Base-by-base conservation (phyloP, 2,113 vertebrate species). In the Rutilus rutilus region DNA sequence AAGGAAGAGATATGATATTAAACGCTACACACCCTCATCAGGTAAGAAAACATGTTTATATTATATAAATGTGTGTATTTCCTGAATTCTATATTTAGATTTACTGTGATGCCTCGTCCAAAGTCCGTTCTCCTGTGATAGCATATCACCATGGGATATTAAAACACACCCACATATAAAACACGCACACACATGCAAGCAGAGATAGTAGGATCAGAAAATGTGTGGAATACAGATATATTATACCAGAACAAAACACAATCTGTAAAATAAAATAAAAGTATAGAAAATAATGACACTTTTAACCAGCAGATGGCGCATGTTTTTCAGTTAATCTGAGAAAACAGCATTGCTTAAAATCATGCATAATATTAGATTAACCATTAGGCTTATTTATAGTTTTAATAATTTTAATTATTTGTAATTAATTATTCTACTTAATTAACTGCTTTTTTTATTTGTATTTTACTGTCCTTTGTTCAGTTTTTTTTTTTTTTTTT, bases 271-370 rank as follows among this genome's bases (percentile, higher is more conserved):
- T 33, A 33, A 77, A 52, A 21, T 23, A 1, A 30, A 1, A 39
- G 42, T 23, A 59, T 36, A 1, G 23, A 12, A n/a, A 23, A 1
- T 78, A 50, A 60, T 62, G 42, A 4, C 11, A 80, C 6, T 27
- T 47, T 80, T 60, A 14, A 62, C 36, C 84, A 86, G n/a, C 57
- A 86, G 84, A 23, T 80, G 52, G 52, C 65, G 52, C n/a, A 7
- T 47, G 2, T 77, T 2, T 59, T 76, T 77, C 5, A 45, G 45
- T 45, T 23, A 74, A 8, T 42, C 12, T 25, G 21, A 39, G 17
- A 57, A 21, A 69, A 10, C 33, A 71, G 21, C 33, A 3, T 71
- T 71, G 67, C 47, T n/a, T 47, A 8, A 47, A 45, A 7, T 1
- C 1, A 47, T n/a, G 6, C 39, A 21, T 9, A 39, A n/a, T 1